Percentiles rank a stretch among this genome's conserved stretches.
Conservation (phyloP, 2,888 invertebrate species). For the Archaeoteleia sp. region DNA sequence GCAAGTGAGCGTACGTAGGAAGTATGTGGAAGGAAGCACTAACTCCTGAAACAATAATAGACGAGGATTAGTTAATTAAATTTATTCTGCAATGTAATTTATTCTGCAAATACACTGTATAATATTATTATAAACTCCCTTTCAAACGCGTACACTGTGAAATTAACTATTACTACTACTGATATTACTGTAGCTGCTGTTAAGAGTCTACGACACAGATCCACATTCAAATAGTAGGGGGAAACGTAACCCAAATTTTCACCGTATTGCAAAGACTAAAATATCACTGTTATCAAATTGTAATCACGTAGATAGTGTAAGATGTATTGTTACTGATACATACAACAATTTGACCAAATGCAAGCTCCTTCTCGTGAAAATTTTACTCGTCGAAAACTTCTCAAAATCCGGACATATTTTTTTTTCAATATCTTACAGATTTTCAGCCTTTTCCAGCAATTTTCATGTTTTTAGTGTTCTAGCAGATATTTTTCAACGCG, state of each 20-base stretch:
- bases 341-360: no score
- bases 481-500: no score
- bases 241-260: not conserved
- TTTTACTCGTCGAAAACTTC: no score
- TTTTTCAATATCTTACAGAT: no score
- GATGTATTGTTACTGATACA: no score
- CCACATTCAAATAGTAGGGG: slow-evolving; percentile 1
- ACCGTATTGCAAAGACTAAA: not conserved
- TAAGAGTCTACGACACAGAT: slow-evolving; percentile 5
- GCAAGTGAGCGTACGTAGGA: not conserved
- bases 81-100: slow-evolving; percentile 26
- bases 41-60: slow-evolving; percentile 17
- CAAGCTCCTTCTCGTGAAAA: no score
- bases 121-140: slow-evolving; percentile 38
- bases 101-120: slow-evolving; percentile 18
- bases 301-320: no score
- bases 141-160: slow-evolving; percentile 30
- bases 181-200: slow-evolving; percentile 16
- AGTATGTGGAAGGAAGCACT: no score
- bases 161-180: slow-evolving; percentile 32
- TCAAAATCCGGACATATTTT: no score
- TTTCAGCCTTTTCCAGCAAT: no score
- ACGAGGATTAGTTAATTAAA: slow-evolving; percentile 20
- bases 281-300: no score
- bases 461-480: no score